Evolutionary conservation across 2,888 invertebrate genomes (phyloP), one percentile per base, ranked within the genome.

Genomic region (Athalia rosae): DNA sequence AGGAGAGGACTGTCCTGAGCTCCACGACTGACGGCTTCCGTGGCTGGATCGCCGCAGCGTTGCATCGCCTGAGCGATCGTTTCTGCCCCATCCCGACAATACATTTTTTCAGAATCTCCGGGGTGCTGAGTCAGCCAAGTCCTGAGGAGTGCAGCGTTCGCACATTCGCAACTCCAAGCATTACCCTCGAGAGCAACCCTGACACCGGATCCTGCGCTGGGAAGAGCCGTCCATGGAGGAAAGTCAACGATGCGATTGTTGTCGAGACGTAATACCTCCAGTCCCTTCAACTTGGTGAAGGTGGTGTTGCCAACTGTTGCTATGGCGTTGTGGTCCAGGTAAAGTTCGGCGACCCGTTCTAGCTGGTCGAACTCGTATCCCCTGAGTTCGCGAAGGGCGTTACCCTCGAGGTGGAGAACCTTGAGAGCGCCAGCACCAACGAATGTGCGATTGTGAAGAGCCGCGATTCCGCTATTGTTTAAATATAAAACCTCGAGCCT

Each of bases 101-200:
- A 91, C 93, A 95, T 93, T 91, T 93, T 94, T 86, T 93, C 92
- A 50, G 94, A 93, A 86, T 94, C 93, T 88, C 93, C 92, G 74
- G 92, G 93, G 87, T 94, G 93, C 87, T 93, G 92, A 85, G 92
- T 91, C 79, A 95, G 90, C 95, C 95, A 95, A 83, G 93, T 92
- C 87, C 94, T 93, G 84, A 95, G 91, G 84, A 93, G 93, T 80
- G 92, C 92, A 76, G 95, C 92, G 85, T 94, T 94, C 86, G 92
- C 92, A 90, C 96, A 96, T 88, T 95, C 94, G 91, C 96, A 96
- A 89, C 94, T 94, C 97, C 97, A 96, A 88, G 94, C 93, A 92
- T 95, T 96, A 85, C 95, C 94, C 85, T 94, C 93, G 80, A 95
- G 91, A 77, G 94, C 93, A 83, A 96, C 93, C 85, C 93, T 93